Evolutionary conservation across 2,888 invertebrate genomes (phyloP), one percentile per base, ranked within the genome.

Genomic region (Drosophila subsilvestris): DNA sequence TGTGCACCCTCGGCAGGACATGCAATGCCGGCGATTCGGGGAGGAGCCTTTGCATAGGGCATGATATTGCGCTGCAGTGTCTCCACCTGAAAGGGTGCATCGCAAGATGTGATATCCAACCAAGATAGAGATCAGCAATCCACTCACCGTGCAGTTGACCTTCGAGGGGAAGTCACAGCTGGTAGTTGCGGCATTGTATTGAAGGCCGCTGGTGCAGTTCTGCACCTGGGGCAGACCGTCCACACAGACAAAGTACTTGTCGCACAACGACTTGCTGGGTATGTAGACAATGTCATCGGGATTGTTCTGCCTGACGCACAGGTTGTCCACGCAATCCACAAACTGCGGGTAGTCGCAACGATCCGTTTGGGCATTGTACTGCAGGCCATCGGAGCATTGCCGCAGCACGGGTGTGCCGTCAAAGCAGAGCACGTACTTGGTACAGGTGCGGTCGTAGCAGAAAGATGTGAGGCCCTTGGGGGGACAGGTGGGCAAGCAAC

Each of bases 281-380:
- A 91, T 53, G 53, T 69, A 90, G 17, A 80, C 79, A 55, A 91
- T 89, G 49, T 83, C 59, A 0, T 58, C 10, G 12, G 80, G 78
- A 69, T 90, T 73, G 78, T 90, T 90, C 32, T 86, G 61, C 8
- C 83, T 76, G 17, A 79, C 76, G 49, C 91, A 91, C 43, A 90
- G 57, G 63, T 91, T 88, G 18, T 88, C 84, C 37, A 80, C 83
- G 63, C 91, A 91, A 69, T 92, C 91, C 8, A 91, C 92, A 67
- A 78, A 85, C 53, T 88, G 80, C 0, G 91, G 84, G 54, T 63
- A 90, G 71, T 91, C 92, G 56, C 91, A 91, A 43, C 91, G 91
- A 81, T 89, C 88, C 3, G 89, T 91, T 14, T 72, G 62, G 6
- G 76, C 54, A 69, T 91, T 91, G 59, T 88, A 91, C 42, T 91